Conservation (phyloP, 1,140 invertebrate species). For the Brachionus koreanus region DNA sequence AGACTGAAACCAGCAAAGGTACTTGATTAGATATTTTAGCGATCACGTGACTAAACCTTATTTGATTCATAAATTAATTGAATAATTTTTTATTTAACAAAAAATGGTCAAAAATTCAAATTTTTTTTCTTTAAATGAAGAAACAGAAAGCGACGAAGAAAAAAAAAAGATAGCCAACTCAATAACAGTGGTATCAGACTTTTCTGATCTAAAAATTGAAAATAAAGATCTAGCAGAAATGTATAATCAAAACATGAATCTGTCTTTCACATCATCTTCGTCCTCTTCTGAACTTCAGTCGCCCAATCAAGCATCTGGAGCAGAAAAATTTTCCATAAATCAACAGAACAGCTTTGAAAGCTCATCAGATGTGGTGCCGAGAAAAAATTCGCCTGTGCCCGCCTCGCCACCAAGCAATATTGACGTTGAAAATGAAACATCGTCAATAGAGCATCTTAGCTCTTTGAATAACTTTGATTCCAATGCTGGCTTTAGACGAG, state of each 20-base stretch:
- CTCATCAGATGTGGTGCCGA: not conserved
- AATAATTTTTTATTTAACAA: not conserved
- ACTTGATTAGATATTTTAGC: not conserved
- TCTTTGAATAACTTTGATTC: not conserved
- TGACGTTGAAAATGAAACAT: constrained; percentile 7
- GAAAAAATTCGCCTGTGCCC: constrained; percentile 40
- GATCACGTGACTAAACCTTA: not conserved
- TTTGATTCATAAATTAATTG: not conserved
- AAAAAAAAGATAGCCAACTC: not conserved
- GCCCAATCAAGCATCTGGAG: not conserved
- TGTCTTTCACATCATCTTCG: not conserved
- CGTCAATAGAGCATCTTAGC: constrained; percentile 5
- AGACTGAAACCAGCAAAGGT: not conserved
- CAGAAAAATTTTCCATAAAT: not conserved
- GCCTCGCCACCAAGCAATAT: constrained; percentile 36
- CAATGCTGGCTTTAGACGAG: not conserved
- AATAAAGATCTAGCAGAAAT: not conserved
- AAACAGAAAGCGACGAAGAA: constrained; percentile 4
- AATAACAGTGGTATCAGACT: not conserved
- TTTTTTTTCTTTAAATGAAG: not conserved
- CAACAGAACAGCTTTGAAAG: not conserved
- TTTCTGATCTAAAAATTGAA: not conserved
- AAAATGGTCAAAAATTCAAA: constrained; percentile 21
- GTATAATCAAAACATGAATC: not conserved
- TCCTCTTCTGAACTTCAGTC: not conserved